Evolutionary conservation across 2,888 invertebrate species (phyloP).

Genomic region (Eupithecia abbreviata): DNA sequence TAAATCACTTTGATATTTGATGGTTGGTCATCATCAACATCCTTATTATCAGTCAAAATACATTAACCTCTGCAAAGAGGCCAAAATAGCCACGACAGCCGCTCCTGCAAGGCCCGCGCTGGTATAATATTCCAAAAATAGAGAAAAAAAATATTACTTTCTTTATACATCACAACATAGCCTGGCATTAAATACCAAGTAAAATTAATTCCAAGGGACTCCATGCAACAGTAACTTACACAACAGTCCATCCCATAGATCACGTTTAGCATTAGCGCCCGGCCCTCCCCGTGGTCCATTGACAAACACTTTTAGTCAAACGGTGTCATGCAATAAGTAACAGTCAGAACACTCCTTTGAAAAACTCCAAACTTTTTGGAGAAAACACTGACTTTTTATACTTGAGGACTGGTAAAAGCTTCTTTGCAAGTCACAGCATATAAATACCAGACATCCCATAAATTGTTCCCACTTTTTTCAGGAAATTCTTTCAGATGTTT

Average conservation of each 20-base stretch:
- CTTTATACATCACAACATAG: background rate
- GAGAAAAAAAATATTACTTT: background rate
- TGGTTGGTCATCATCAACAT: background rate
- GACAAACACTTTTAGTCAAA: conserved; percentile 55
- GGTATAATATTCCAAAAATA: background rate
- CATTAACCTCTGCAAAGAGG: background rate
- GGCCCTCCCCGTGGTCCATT: conserved; percentile 62
- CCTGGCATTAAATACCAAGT: background rate
- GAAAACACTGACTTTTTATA: background rate
- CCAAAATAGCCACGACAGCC: background rate
- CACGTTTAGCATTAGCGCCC: conserved; percentile 67
- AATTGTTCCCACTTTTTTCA: too few species aligned
- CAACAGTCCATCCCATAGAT: conserved; percentile 74
- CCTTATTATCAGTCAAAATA: background rate
- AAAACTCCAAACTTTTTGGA: background rate
- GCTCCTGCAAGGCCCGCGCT: background rate
- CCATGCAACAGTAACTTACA: conserved; percentile 34
- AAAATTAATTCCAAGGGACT: conserved; percentile 5
- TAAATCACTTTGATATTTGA: background rate
- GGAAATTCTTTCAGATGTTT: too few species aligned
- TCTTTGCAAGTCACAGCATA: background rate
- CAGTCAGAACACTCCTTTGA: background rate
- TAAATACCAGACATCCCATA: background rate
- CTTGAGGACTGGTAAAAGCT: background rate
- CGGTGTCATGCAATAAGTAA: conserved; percentile 21